Evolutionary conservation across 2,113 vertebrate species (phyloP).

Genomic region (Oreamnos americanus): DNA sequence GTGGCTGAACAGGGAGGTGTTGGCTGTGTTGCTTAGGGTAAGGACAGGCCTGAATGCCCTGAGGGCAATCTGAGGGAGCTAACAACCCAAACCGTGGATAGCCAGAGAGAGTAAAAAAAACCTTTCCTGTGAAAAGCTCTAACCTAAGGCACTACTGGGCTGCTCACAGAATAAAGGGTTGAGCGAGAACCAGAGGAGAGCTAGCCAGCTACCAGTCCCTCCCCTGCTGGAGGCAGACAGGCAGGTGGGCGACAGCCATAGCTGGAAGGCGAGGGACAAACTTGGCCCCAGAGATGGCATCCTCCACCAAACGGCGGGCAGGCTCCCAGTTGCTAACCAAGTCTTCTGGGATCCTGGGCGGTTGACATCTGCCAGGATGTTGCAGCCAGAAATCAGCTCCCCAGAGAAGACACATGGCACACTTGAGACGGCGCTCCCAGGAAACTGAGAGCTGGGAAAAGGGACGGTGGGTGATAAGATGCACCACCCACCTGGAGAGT

Average conservation of each 20-base stretch:
- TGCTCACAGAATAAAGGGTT: background rate
- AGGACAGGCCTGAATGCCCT: background rate
- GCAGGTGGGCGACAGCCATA: background rate
- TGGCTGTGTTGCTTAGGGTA: background rate
- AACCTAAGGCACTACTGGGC: background rate
- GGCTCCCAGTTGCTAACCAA: background rate
- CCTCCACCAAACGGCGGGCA: background rate
- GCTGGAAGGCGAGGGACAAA: background rate
- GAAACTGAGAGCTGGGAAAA: no score
- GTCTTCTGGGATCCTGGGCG: background rate
- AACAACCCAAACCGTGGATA: background rate
- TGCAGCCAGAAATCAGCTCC: background rate
- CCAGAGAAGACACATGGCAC: background rate
- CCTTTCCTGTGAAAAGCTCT: background rate
- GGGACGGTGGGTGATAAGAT: no score
- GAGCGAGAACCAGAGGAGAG: background rate
- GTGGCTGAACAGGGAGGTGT: background rate
- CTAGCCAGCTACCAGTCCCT: background rate
- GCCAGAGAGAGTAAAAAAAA: background rate
- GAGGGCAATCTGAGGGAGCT: background rate
- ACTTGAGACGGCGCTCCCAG: no score
- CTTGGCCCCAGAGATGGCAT: background rate
- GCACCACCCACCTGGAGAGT: no score
- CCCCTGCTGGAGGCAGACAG: fast-evolving
- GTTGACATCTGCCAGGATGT: background rate